These are phyloP conservation scores for Phyllostomus hastatus DNA, from an alignment of 2,113 vertebrate species.

Conservation along the genomic window DNA sequence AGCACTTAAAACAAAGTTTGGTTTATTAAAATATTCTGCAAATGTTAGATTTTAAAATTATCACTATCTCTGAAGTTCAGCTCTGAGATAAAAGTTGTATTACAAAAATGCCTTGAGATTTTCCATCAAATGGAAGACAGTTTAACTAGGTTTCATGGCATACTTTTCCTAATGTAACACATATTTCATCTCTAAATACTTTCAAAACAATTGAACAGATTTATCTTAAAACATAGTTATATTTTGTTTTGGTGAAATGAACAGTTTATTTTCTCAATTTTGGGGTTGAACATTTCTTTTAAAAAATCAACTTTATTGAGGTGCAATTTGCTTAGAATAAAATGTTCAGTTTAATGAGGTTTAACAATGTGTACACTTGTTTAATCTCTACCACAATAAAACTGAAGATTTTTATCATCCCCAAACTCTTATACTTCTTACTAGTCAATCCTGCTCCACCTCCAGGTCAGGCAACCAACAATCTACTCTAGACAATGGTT, in stretches of 20 bases:
- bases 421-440: not conserved
- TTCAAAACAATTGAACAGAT: not conserved
- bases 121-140: not conserved
- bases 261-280: not conserved
- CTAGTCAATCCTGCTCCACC: not conserved
- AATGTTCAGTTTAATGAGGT: not conserved
- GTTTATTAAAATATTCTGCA: not conserved
- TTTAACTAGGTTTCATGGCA: not conserved
- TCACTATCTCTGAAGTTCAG: constrained; percentile 4
- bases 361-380: not conserved
- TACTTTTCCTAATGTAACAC: not conserved
- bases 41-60: not conserved
- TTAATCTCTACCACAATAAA: not conserved
- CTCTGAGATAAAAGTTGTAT: not conserved
- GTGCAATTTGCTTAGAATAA: not conserved
- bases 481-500: not conserved
- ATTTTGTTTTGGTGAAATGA: constrained; percentile 5
- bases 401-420: not conserved
- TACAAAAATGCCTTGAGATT: constrained; percentile 1
- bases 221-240: constrained; percentile 7
- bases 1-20: not conserved
- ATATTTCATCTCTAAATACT: not conserved
- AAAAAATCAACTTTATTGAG: not conserved
- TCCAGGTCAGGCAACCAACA: not conserved
- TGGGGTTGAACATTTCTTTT: not conserved